phyloP scores from a whole-genome alignment of 2,797 vertebrate genomes.

The Darevskia mixta region DNA sequence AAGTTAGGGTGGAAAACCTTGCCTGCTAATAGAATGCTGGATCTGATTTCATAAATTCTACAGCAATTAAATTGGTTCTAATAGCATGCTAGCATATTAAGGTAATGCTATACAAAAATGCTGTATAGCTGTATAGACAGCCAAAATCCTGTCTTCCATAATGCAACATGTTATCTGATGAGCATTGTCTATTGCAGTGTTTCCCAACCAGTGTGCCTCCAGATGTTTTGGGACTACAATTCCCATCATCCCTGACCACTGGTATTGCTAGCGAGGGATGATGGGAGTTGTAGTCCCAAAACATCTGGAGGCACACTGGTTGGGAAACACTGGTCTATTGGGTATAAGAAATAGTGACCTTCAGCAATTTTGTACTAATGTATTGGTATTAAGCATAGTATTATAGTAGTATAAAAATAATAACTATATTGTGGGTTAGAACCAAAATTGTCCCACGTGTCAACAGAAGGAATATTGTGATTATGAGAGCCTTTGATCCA shows the following conservation, averaged over 20 bases:
- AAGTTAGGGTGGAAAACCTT: slow-evolving; percentile 41
- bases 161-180: slow-evolving; percentile 2
- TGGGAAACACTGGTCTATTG: too few species aligned
- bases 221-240: too few species aligned
- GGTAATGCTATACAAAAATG: background rate
- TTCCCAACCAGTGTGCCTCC: too few species aligned
- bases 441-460: background rate
- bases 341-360: background rate
- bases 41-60: slow-evolving; percentile 38
- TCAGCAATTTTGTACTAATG: background rate
- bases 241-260: too few species aligned
- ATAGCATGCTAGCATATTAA: slow-evolving; percentile 38
- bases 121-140: background rate
- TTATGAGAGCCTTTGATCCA: background rate
- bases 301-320: too few species aligned
- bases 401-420: too few species aligned
- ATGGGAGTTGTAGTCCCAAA: too few species aligned
- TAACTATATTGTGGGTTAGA: background rate
- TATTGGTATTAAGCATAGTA: too few species aligned
- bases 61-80: slow-evolving; percentile 55
- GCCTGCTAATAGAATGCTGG: slow-evolving; percentile 25
- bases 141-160: slow-evolving; percentile 43
- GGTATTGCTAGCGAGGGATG: too few species aligned
- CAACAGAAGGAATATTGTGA: background rate
- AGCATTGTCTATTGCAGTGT: background rate